Evolutionary conservation across 2,113 vertebrate species (phyloP).

Genomic region (Budorcas taxicolor): DNA sequence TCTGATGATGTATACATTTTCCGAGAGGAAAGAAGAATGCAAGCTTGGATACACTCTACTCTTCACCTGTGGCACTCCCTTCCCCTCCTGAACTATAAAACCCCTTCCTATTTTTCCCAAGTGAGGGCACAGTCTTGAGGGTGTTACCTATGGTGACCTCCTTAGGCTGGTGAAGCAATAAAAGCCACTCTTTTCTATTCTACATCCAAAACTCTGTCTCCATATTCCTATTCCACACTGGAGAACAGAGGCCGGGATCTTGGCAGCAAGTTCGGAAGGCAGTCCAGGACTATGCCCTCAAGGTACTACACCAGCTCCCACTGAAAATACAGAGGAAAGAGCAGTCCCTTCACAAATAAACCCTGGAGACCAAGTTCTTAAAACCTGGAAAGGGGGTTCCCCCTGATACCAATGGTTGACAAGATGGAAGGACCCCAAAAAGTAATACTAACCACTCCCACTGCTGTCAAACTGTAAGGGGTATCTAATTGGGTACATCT

Average conservation of each 20-base stretch:
- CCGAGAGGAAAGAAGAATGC: background rate
- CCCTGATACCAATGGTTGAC: rapidly evolving
- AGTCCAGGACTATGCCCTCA: background rate
- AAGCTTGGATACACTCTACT: background rate
- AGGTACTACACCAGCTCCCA: background rate
- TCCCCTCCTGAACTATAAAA: background rate
- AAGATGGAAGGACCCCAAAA: background rate
- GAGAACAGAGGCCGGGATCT: background rate
- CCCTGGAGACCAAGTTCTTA: background rate
- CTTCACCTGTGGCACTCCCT: background rate
- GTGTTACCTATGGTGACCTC: background rate
- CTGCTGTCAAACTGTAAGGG: background rate
- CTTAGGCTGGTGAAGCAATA: background rate
- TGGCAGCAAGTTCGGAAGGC: background rate
- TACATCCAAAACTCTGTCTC: background rate
- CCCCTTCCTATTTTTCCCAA: background rate
- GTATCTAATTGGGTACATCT: background rate
- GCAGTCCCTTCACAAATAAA: background rate
- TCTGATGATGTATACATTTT: background rate
- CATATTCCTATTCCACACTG: background rate
- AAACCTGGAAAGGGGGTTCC: background rate
- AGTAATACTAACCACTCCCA: background rate
- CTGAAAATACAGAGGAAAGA: background rate
- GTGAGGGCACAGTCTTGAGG: background rate
- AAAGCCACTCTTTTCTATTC: background rate